These are phyloP conservation scores for Coregonus suidteri DNA, from an alignment of 2,797 vertebrate species.

Conservation along the genomic window DNA sequence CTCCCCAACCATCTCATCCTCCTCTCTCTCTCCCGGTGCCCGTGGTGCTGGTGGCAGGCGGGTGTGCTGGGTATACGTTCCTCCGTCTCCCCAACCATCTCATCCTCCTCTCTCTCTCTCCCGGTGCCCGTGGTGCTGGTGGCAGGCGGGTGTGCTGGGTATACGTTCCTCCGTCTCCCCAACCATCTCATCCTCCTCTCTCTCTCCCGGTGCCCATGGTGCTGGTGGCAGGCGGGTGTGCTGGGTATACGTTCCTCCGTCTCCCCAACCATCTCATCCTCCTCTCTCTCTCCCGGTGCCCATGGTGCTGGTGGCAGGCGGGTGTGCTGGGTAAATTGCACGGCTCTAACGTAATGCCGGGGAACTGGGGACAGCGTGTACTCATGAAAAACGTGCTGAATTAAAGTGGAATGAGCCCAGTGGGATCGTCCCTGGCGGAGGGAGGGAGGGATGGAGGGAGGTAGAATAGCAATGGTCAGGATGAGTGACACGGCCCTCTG, in stretches of 20 bases:
- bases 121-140: too few relatives aligned
- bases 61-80: too few relatives aligned
- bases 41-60: too few relatives aligned
- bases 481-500: slow-evolving; percentile 77
- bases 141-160: too few relatives aligned
- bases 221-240: too few relatives aligned
- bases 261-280: background rate
- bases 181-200: too few relatives aligned
- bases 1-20: too few relatives aligned
- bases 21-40: too few relatives aligned
- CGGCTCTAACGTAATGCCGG: slow-evolving; percentile 76
- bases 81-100: too few relatives aligned
- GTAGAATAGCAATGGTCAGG: slow-evolving; percentile 31
- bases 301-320: slow-evolving; percentile 46
- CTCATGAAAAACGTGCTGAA: slow-evolving; percentile 75
- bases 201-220: too few relatives aligned
- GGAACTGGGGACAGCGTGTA: slow-evolving; percentile 67
- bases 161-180: too few relatives aligned
- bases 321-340: slow-evolving; percentile 67
- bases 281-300: slow-evolving; percentile 35
- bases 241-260: slow-evolving; percentile 57
- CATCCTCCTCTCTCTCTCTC: too few relatives aligned
- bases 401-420: slow-evolving; percentile 77
- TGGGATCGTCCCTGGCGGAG: slow-evolving; percentile 73
- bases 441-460: slow-evolving; percentile 62